Percentiles rank a stretch among this genome's conserved stretches.
These are phyloP conservation scores for Idaea aversata DNA, from an alignment of 2,888 invertebrate species.

Conservation along the genomic window DNA sequence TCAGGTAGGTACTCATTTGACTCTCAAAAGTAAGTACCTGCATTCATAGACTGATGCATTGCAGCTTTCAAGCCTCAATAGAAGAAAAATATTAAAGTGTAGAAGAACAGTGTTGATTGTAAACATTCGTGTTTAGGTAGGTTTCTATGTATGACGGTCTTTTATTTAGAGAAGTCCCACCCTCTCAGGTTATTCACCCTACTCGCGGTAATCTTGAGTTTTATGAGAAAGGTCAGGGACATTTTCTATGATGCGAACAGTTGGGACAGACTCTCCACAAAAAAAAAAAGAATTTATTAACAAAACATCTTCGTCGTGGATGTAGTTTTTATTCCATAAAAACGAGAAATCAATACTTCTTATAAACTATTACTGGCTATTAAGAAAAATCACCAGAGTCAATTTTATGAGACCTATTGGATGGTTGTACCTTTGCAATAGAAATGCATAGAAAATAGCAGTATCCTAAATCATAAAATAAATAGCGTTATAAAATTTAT, in stretches of 20 bases:
- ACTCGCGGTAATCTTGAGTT: conserved; percentile 45
- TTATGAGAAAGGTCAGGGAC: conserved; percentile 69
- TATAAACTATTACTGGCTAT: too few species aligned
- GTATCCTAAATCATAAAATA: too few species aligned
- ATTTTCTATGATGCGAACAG: conserved; percentile 29
- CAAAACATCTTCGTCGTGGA: conserved; percentile 7
- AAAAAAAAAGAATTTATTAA: background rate
- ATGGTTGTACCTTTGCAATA: too few species aligned
- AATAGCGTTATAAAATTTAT: too few species aligned
- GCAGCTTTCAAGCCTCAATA: background rate
- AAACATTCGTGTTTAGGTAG: conserved; percentile 13
- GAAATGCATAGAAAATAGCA: too few species aligned
- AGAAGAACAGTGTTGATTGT: background rate
- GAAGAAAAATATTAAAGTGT: background rate
- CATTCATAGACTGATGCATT: too few species aligned
- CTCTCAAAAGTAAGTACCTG: too few species aligned
- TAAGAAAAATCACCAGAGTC: too few species aligned
- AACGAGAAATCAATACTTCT: too few species aligned
- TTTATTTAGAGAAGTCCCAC: conserved; percentile 72
- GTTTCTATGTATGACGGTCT: conserved; percentile 51
- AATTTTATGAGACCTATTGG: too few species aligned
- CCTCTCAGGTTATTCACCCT: conserved; percentile 68
- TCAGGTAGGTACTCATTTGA: too few species aligned
- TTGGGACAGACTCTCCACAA: conserved; percentile 19
- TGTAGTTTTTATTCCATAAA: background rate